Base-by-base conservation (phyloP, 2,113 vertebrate genomes). In the Dryoscopus gambensis region DNA sequence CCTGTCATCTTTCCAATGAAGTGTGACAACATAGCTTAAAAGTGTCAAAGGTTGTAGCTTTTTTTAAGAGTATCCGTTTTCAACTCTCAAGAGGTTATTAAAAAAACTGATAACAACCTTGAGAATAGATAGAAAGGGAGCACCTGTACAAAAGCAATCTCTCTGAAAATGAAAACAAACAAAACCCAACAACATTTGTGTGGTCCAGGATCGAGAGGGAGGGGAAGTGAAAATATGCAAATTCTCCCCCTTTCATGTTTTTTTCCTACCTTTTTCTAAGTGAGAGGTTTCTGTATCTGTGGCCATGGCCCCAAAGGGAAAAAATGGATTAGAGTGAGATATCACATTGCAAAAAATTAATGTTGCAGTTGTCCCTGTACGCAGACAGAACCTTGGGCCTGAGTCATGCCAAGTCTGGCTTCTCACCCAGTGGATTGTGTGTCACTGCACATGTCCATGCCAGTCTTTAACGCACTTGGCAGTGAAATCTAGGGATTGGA, bases 321-420 rank as follows among this genome's bases (percentile, higher is more conserved):
- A 96, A 94, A 89, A 50, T 52, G 64, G 78, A 81, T 97, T 94
- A 94, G 82, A 55, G 42, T 1, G 3, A 94, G 84, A n/a, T 89
- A 93, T 92, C 95, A 84, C 14, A 2, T 96, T 94, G 96, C 93
- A 89, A 88, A 95, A 97, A 92, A 93, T 84, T n/a, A 73, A 30
- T 76, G 78, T 52, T 64, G 42, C 73, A 62, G 49, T 84, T 90
- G 76, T 64, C 49, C 52, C 75, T 65, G 59, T 59, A 63, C 46
- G 47, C 57, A 84, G 60, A n/a, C 57, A 70, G 75, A 62, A 64
- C 42, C 39, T 56, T 50, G 52, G 82, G 57, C 57, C 35, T 55
- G 40, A 87, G 70, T 70, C 70, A 15, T 87, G 77, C 87, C 87
- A 94, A 80, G 81, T 52, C 64, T 87, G 84, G 70, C 89, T 90